Evolutionary conservation across 64 coral and sea anemone genomes (phyloP).

Genomic region (Dendronephthya gigantea): DNA sequence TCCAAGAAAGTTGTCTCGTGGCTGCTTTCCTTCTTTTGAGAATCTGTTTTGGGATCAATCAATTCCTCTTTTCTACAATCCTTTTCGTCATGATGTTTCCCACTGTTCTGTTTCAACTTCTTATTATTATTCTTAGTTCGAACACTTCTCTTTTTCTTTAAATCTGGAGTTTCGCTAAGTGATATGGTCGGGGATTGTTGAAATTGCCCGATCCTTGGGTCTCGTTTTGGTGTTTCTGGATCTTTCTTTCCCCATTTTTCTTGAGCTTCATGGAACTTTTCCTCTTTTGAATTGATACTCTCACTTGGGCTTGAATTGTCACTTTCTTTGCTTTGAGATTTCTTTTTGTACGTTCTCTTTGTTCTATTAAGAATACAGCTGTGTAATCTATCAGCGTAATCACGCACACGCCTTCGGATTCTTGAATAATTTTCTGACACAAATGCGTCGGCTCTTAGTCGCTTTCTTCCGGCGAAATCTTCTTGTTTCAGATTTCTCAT

Average conservation of each 20-base stretch:
- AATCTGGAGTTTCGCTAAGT: background rate
- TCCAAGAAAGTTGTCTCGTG: too few species aligned
- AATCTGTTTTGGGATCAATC: too few species aligned
- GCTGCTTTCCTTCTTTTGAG: too few species aligned
- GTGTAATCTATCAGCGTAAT: background rate
- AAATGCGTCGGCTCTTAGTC: background rate
- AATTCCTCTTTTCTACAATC: background rate
- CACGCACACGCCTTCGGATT: background rate
- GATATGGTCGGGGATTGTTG: background rate
- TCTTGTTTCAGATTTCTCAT: slow-evolving; percentile 2
- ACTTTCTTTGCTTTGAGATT: background rate
- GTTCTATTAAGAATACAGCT: background rate
- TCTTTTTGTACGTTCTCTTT: background rate
- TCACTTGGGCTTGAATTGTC: background rate
- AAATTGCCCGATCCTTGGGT: background rate
- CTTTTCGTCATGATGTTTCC: background rate
- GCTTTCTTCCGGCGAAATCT: background rate
- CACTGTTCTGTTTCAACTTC: background rate
- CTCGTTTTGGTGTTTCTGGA: background rate
- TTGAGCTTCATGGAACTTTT: background rate
- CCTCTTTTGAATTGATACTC: background rate
- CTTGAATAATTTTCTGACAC: background rate
- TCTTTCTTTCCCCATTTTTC: background rate
- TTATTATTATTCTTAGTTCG: background rate
- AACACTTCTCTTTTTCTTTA: background rate